These are phyloP conservation scores for Drosophila merina DNA, from an alignment of 2,888 invertebrate genomes.

Conservation along the genomic window DNA sequence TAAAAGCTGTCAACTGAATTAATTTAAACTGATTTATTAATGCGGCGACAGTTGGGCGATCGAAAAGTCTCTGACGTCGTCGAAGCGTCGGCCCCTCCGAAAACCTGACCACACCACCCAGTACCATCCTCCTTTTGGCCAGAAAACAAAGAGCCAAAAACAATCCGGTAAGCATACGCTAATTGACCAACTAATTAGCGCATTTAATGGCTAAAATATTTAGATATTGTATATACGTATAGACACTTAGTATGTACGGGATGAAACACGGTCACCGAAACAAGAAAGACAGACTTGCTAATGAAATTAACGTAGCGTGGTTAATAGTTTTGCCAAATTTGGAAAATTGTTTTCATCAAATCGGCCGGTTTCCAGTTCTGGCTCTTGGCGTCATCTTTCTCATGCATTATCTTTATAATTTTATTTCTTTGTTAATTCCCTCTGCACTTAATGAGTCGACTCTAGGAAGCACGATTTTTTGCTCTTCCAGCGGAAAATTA, in stretches of 20 bases:
- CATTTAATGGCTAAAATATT: slow-evolving; percentile 64
- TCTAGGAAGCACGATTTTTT: slow-evolving; percentile 54
- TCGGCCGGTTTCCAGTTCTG: slow-evolving; percentile 21
- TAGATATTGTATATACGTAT: slow-evolving; percentile 5
- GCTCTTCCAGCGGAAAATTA: slow-evolving; percentile 64
- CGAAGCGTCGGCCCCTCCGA: background rate
- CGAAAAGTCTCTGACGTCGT: slow-evolving; percentile 50
- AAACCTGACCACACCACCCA: slow-evolving; percentile 1
- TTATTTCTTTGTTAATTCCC: slow-evolving; percentile 61
- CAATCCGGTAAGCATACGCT: slow-evolving; percentile 74
- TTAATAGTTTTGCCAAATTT: slow-evolving; percentile 78
- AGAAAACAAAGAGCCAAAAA: slow-evolving; percentile 37
- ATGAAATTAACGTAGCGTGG: slow-evolving; percentile 76
- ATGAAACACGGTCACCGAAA: slow-evolving; percentile 59
- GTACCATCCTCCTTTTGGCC: slow-evolving; percentile 2
- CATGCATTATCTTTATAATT: slow-evolving; percentile 29
- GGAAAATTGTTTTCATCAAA: slow-evolving; percentile 59
- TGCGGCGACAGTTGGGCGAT: slow-evolving; percentile 55
- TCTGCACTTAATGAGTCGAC: slow-evolving; percentile 52
- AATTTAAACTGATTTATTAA: slow-evolving; percentile 72
- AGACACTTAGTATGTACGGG: slow-evolving; percentile 11
- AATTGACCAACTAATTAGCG: slow-evolving; percentile 72
- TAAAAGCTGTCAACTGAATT: slow-evolving; percentile 53
- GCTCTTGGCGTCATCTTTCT: slow-evolving; percentile 15
- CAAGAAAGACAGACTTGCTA: slow-evolving; percentile 62